Conservation (phyloP, 2,113 vertebrate genomes). For the Cettia cetti region DNA sequence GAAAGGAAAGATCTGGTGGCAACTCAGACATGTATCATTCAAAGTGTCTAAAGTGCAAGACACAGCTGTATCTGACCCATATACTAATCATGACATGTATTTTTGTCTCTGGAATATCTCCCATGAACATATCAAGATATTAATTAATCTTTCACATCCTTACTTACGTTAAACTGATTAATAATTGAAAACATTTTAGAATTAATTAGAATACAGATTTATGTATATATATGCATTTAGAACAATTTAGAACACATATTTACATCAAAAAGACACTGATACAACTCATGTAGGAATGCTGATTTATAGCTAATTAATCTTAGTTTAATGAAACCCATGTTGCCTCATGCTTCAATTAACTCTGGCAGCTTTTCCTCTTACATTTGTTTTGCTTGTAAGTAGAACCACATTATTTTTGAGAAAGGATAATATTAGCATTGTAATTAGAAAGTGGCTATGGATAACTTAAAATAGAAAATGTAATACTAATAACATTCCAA, state of each 20-base stretch:
- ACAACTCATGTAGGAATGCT: not conserved
- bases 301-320: not conserved
- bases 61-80: not conserved
- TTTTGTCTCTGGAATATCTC: not conserved
- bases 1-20: not conserved
- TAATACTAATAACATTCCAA: not conserved
- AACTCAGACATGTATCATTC: not conserved
- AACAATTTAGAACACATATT: not conserved
- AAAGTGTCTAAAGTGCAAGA: not conserved
- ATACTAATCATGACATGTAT: not conserved
- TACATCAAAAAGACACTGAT: not conserved
- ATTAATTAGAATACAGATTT: not conserved
- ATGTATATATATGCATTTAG: not conserved
- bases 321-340: not conserved
- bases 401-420: not conserved
- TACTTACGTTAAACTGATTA: not conserved
- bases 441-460: not conserved
- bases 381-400: not conserved
- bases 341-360: not conserved
- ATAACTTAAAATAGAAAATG: not conserved
- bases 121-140: not conserved
- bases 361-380: not conserved
- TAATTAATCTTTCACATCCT: not conserved
- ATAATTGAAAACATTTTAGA: constrained; percentile 3
- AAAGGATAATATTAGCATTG: not conserved